Percentiles rank a stretch among this genome's conserved stretches.
phyloP scores from a whole-genome alignment of 1,140 invertebrate genomes.

The Adoxophyes honmai region DNA sequence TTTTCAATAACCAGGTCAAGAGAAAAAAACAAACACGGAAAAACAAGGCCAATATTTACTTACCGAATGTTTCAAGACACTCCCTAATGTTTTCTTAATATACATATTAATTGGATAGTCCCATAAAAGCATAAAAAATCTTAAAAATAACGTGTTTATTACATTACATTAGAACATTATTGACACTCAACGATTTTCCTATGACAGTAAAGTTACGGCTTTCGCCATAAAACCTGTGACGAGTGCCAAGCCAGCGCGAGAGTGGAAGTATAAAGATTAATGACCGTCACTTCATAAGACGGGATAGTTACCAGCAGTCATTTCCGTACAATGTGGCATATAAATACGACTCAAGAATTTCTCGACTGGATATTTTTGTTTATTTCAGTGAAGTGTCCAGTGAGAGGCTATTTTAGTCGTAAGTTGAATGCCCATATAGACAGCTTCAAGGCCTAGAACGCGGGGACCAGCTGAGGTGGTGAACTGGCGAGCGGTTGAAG shows the following conservation, averaged over 20 bases:
- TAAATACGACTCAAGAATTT: conserved; percentile 4
- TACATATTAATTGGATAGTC: too few species aligned
- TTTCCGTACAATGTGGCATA: conserved; percentile 1
- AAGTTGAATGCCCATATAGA: conserved; percentile 61
- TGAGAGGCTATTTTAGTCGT: conserved; percentile 36
- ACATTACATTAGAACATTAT: not conserved
- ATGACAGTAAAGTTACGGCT: conserved; percentile 6
- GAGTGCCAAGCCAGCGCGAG: conserved; percentile 20
- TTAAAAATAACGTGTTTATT: conserved; percentile 3
- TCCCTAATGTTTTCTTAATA: too few species aligned
- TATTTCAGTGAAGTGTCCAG: not conserved
- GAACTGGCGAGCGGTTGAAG: conserved; percentile 64
- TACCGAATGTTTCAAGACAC: too few species aligned
- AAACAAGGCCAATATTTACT: too few species aligned
- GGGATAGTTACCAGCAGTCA: conserved; percentile 8
- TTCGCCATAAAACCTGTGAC: conserved; percentile 25
- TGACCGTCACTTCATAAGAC: conserved; percentile 21
- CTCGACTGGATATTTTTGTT: conserved; percentile 2
- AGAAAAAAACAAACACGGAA: too few species aligned
- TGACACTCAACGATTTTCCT: not conserved
- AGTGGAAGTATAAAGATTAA: conserved; percentile 32
- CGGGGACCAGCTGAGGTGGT: conserved; percentile 52
- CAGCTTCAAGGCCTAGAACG: conserved; percentile 55
- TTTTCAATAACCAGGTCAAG: too few species aligned
- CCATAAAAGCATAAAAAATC: too few species aligned